These are phyloP conservation scores for Sinocyclocheilus maitianheensis DNA, from an alignment of 2,113 vertebrate species.

Conservation along the genomic window DNA sequence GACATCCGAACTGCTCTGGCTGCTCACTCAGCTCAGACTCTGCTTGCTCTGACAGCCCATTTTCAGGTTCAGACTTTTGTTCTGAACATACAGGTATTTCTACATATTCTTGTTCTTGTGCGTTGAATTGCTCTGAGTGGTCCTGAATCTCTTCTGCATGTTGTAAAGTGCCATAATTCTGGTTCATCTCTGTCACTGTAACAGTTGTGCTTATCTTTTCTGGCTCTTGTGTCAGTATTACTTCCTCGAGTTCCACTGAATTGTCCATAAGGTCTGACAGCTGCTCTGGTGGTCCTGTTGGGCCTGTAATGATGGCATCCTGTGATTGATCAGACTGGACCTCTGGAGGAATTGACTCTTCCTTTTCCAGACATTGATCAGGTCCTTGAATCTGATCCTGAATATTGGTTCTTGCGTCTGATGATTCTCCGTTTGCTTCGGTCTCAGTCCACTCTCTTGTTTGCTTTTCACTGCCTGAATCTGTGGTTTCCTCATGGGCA, in stretches of 20 bases:
- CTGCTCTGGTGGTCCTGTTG: not conserved
- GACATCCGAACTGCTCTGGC: too few relatives aligned
- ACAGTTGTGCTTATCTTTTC: not conserved
- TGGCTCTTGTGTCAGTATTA: not conserved
- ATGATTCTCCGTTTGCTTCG: not conserved
- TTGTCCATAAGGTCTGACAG: not conserved
- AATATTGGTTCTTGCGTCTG: not conserved
- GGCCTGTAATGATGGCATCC: not conserved
- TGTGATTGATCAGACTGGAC: not conserved
- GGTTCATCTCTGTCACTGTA: not conserved
- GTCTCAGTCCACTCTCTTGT: not conserved
- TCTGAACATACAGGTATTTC: not conserved
- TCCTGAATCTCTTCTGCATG: slow-evolving; percentile 6
- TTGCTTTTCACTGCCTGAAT: not conserved
- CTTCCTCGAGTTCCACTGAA: slow-evolving; percentile 47
- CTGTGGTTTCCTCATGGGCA: not conserved
- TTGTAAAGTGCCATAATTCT: not conserved
- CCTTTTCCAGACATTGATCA: not conserved
- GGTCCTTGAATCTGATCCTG: slow-evolving; percentile 24
- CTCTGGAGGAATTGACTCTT: not conserved
- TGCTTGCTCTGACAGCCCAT: not conserved
- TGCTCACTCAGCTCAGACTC: too few relatives aligned
- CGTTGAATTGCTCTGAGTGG: slow-evolving; percentile 9
- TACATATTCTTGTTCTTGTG: not conserved
- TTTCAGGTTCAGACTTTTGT: slow-evolving; percentile 25